Evolutionary conservation across 2,113 vertebrate species (phyloP), one percentile per base, ranked within the genome.

Genomic region (Regulus satrapa): DNA sequence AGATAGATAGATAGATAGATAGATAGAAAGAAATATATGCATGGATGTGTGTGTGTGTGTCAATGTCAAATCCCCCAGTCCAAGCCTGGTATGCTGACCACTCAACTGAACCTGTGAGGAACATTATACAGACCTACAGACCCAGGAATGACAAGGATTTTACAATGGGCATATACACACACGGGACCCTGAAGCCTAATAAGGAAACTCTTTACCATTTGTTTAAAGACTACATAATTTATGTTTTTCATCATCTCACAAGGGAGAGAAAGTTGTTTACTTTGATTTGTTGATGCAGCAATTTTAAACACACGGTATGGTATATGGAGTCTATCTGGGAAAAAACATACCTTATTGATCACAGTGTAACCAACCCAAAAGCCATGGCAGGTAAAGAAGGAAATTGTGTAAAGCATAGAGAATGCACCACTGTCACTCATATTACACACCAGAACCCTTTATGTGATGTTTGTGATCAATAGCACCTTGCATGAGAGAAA

Each of bases 221-320:
- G 97, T 97, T 97, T 97, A 97, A 97, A 97, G 95, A 92, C 85
- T 54, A 95, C 80, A 69, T 97, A 97, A 97, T 97, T 97, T 97
- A 97, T 97, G 97, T 97, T 97, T 97, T 95, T 95, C 95, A 92
- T 96, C 96, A 96, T 95, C 92, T 94, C 82, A 81, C 78, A 31
- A 74, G 69, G 52, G 68, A 95, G 91, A 91, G 83, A 92, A 95
- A 41, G 92, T 75, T 95, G 91, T 95, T 97, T 96, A 94, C 96
- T 97, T 96, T 95, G 94, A 95, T 97, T 97, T 97, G 97, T 97
- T 95, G 96, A 96, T 97, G 96, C 85, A 92, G 93, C 88, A 89
- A 89, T 95, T 97, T 97, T 94, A 96, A 94, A 96, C 85, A 89
- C 25, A 95, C 18, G 4, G 29, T 74, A n/a, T 73, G 77, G 82